Percentiles rank a stretch among this genome's conserved stretches.
These are phyloP conservation scores for Scaptomyza parva DNA, from an alignment of 2,888 invertebrate genomes.

Conservation along the genomic window DNA sequence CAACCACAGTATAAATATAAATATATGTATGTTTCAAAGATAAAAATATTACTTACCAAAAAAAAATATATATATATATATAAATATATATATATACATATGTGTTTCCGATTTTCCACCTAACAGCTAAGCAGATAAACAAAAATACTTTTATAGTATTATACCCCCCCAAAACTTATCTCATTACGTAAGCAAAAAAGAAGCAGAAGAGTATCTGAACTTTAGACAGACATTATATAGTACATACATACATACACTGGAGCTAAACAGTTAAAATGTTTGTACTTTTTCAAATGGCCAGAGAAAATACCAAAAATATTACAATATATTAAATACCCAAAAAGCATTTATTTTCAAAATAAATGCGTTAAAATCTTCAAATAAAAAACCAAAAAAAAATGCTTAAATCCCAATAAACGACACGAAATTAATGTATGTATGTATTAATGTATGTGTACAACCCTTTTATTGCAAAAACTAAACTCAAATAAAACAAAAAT, in stretches of 20 bases:
- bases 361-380: conserved; percentile 24
- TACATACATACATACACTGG: conserved; percentile 1
- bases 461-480: conserved; percentile 35
- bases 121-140: conserved; percentile 71
- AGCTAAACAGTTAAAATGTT: conserved; percentile 25
- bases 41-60: conserved; percentile 53
- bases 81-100: conserved; percentile 50
- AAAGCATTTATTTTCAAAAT: conserved; percentile 59
- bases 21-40: conserved; percentile 48
- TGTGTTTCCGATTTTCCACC: conserved; percentile 79
- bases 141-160: conserved; percentile 22
- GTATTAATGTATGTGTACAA: conserved; percentile 13
- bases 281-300: conserved; percentile 25
- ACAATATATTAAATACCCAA: conserved; percentile 14
- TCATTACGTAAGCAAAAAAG: no score
- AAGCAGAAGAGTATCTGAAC: conserved; percentile 28
- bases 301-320: conserved; percentile 22
- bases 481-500: conserved; percentile 16
- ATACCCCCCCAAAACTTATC: conserved; percentile 30
- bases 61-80: conserved; percentile 57
- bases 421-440: not conserved
- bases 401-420: conserved; percentile 21
- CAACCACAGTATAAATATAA: conserved; percentile 36
- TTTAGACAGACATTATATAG: conserved; percentile 16
- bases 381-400: no score